Percentiles rank a stretch among this genome's conserved stretches.
These are phyloP conservation scores for Vulpes vulpes DNA, from an alignment of 2,113 vertebrate species.

Conservation along the genomic window DNA sequence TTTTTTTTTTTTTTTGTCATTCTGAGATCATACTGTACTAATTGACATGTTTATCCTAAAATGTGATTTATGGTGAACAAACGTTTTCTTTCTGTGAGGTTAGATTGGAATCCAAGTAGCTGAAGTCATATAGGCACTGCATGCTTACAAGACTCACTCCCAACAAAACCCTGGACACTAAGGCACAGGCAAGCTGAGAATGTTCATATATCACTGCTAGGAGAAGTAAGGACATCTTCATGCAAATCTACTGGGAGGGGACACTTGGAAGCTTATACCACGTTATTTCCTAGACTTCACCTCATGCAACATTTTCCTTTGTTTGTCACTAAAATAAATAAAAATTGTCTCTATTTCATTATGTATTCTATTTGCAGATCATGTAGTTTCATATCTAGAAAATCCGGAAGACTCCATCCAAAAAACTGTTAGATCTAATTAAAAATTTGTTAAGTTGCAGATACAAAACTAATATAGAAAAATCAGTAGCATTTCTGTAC, in stretches of 20 bases:
- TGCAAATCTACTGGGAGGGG: fast-evolving
- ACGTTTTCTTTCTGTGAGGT: neutral
- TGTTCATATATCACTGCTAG: neutral
- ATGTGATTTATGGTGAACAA: too few relatives aligned
- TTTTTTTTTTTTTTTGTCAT: too few relatives aligned
- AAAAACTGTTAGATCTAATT: neutral
- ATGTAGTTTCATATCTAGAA: neutral
- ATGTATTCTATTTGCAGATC: neutral
- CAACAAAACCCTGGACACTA: neutral
- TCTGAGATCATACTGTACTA: neutral
- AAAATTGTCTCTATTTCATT: neutral
- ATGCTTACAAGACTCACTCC: too few relatives aligned
- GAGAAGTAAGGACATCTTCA: neutral
- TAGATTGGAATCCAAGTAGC: too few relatives aligned
- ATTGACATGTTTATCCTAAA: neutral
- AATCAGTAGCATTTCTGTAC: neutral
- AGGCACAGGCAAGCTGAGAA: too few relatives aligned
- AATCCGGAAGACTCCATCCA: neutral
- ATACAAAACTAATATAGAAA: neutral
- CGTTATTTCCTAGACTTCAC: neutral
- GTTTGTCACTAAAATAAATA: neutral
- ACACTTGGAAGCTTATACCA: neutral
- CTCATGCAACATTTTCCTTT: neutral
- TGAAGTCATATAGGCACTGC: neutral
- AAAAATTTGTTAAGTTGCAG: neutral